phyloP scores from a whole-genome alignment of 1,140 invertebrate genomes.

The Drosophila micromelanica region DNA sequence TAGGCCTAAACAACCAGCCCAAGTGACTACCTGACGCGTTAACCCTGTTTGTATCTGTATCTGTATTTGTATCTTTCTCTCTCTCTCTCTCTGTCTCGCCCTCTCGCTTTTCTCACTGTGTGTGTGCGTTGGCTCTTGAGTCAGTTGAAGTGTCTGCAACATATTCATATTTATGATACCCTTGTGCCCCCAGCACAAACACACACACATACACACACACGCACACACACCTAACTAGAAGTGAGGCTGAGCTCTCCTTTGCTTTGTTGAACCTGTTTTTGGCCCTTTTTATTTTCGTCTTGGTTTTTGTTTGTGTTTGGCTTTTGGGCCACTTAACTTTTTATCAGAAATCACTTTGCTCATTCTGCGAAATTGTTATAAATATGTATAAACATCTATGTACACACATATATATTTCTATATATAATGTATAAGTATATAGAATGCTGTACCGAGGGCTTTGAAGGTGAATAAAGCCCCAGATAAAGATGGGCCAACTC shows the following conservation, averaged over 20 bases:
- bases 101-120: constrained; percentile 3
- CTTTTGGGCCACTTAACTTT: constrained; percentile 74
- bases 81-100: neutral
- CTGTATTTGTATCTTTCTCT: neutral
- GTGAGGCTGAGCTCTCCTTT: constrained; percentile 14
- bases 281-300: constrained; percentile 53
- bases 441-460: constrained; percentile 6
- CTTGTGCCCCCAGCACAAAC: constrained; percentile 37
- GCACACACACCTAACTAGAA: neutral
- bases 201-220: constrained; percentile 17
- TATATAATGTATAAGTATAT: constrained; percentile 1
- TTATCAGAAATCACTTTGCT: constrained; percentile 73
- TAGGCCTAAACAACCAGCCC: constrained; percentile 22
- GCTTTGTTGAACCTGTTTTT: constrained; percentile 61
- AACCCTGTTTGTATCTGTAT: constrained; percentile 51
- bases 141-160: constrained; percentile 49
- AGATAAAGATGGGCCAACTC: constrained; percentile 13
- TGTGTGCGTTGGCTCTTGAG: constrained; percentile 20
- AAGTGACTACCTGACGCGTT: constrained; percentile 65
- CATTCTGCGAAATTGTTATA: constrained; percentile 69
- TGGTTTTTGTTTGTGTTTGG: constrained; percentile 30
- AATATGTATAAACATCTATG: constrained; percentile 16
- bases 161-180: constrained; percentile 77
- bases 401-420: neutral
- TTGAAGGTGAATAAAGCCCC: constrained; percentile 27